These are phyloP conservation scores for Acrocephalus scirpaceus DNA, from an alignment of 2,797 vertebrate genomes.

Conservation along the genomic window DNA sequence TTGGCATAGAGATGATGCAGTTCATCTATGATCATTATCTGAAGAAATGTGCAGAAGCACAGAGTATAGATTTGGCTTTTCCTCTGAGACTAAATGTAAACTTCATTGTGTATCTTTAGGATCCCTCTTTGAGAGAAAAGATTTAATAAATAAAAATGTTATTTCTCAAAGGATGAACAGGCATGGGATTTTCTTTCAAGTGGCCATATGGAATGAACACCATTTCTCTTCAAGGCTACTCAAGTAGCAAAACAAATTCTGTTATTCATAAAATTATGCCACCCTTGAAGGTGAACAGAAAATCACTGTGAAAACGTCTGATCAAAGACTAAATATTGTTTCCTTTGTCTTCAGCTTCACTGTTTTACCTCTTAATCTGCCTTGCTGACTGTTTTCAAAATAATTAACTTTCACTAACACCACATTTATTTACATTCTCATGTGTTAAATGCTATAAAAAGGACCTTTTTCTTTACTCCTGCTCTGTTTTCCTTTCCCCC, in stretches of 20 bases:
- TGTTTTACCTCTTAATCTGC: slow-evolving; percentile 20
- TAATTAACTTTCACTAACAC: slow-evolving; percentile 18
- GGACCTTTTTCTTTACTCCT: background rate
- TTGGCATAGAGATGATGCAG: background rate
- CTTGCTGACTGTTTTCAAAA: slow-evolving; percentile 36
- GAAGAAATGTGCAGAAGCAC: background rate
- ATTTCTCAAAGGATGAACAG: background rate
- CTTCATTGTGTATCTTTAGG: background rate
- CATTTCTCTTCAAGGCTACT: slow-evolving; percentile 8
- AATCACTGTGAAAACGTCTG: background rate
- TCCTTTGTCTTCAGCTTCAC: slow-evolving; percentile 27
- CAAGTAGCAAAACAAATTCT: slow-evolving; percentile 42
- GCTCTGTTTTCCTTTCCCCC: background rate
- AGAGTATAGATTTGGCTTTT: background rate
- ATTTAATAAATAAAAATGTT: background rate
- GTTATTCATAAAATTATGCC: slow-evolving; percentile 34
- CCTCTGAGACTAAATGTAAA: background rate
- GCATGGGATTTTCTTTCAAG: slow-evolving; percentile 33
- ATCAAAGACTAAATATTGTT: slow-evolving; percentile 29
- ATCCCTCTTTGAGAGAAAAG: background rate
- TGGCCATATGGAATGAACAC: background rate
- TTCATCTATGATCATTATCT: background rate
- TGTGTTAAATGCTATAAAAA: slow-evolving; percentile 24
- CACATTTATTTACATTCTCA: slow-evolving; percentile 26
- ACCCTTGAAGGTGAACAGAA: slow-evolving; percentile 31